A percentile compares a stretch with the other conserved stretches of the same genome.
Conservation (phyloP, 1,140 invertebrate species). For the Brachionus angularis region DNA sequence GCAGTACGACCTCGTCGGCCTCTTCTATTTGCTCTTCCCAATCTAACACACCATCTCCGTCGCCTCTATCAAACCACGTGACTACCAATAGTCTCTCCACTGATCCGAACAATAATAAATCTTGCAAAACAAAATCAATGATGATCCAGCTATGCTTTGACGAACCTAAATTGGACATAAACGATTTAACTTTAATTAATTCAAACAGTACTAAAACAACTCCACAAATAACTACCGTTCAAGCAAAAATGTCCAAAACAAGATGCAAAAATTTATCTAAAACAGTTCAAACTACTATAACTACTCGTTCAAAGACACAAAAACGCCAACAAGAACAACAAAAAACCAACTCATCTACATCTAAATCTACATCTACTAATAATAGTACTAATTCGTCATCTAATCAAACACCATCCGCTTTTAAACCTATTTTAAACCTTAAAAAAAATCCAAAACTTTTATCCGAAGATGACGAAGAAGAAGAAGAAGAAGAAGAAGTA, state of each 20-base stretch:
- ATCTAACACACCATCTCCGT: slow-evolving; percentile 3
- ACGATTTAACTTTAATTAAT: not conserved
- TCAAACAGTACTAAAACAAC: slow-evolving; percentile 8
- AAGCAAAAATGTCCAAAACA: not conserved
- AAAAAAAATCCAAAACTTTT: no score
- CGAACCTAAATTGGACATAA: slow-evolving; percentile 4
- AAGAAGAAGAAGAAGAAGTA: not conserved
- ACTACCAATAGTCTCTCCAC: no score
- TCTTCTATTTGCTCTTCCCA: no score
- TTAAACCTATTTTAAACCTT: no score
- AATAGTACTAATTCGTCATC: no score
- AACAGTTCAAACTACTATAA: not conserved
- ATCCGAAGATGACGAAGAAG: not conserved
- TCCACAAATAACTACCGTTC: not conserved
- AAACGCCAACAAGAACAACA: not conserved
- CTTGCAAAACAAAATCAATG: slow-evolving; percentile 23
- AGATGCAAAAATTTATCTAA: slow-evolving; percentile 12
- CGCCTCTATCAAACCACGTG: no score
- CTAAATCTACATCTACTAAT: no score
- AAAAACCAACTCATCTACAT: not conserved
- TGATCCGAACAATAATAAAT: slow-evolving; percentile 20
- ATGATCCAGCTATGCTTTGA: slow-evolving; percentile 31
- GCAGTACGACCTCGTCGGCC: no score
- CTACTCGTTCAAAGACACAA: slow-evolving; percentile 5
- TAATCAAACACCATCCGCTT: no score